Percentiles rank a stretch among this genome's conserved stretches.
These are phyloP conservation scores for Ligdia adustata DNA, from an alignment of 2,888 invertebrate genomes.

Conservation along the genomic window DNA sequence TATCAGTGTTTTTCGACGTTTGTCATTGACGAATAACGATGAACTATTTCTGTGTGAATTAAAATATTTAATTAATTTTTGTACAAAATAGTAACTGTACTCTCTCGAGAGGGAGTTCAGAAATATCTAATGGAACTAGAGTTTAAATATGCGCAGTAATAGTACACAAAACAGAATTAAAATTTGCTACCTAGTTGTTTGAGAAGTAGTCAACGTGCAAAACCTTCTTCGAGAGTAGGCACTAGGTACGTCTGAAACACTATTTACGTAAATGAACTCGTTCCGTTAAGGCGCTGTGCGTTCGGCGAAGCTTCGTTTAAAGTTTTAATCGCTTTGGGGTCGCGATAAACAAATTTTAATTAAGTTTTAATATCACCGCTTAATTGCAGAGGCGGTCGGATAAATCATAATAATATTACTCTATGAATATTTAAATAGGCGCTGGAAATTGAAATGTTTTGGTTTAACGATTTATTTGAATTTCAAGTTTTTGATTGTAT, in stretches of 20 bases:
- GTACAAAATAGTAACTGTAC: no score
- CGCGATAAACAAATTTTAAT: constrained; percentile 83
- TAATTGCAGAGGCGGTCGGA: constrained; percentile 76
- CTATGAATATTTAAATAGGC: constrained; percentile 62
- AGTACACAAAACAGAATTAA: no score
- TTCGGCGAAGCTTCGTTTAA: constrained; percentile 77
- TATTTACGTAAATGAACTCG: constrained; percentile 77
- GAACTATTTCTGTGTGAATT: no score
- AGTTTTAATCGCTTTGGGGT: constrained; percentile 82
- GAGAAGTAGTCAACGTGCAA: constrained; percentile 27
- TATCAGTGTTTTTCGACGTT: no score
- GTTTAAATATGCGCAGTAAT: no score
- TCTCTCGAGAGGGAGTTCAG: no score
- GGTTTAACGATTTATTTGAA: neutral
- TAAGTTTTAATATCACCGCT: constrained; percentile 83
- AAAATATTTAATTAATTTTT: no score
- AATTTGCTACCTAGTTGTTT: neutral
- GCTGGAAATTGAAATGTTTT: constrained; percentile 22
- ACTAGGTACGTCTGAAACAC: constrained; percentile 64
- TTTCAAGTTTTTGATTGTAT: no score
- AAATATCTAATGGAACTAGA: no score
- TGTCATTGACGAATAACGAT: no score
- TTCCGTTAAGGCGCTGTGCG: constrained; percentile 73
- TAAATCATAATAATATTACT: constrained; percentile 72
- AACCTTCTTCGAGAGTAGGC: constrained; percentile 44